Evolutionary conservation across 2,888 invertebrate species (phyloP), one percentile per base, ranked within the genome.

Genomic region (Lacanobia oleracea): DNA sequence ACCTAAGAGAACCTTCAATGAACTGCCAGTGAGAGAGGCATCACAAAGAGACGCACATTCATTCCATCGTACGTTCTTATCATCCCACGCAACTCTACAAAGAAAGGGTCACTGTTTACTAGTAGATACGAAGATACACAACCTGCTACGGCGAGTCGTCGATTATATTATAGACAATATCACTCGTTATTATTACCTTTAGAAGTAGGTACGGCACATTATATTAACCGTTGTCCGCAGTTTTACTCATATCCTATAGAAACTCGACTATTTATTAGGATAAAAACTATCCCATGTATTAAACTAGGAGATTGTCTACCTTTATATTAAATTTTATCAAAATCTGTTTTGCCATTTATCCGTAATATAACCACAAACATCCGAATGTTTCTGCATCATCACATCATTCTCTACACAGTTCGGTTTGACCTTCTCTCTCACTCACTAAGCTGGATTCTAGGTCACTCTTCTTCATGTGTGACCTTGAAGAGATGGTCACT

Each of bases 31-130:
- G 40, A 37, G 5, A 18, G 12, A 37, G 62, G 43, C n/a, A 16
- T 40, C 43, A 27, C 57, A 57, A 56, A 53, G 37, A 76, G 16
- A 40, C 56, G 4, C 21, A 33, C 45, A 68, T 45, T 37, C 9
- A 75, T 76, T 63, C n/a, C 40, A 33, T 74, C 37, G 54, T 56
- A 59, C 33, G 12, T 16, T 50, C 53, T 76, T 76, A 73, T 78
- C 79, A 33, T 48, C 45, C 12, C 48, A 71, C 65, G 48, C 79
- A 61, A 59, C 12, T 59, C 27, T 21, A 72, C 73, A 79, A 78
- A 72, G 79, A 72, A 71, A 79, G 79, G 66, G 77, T 53, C 65
- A 56, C 33, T 79, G 62, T 72, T 72, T 79, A 71, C 59, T 40
- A 64, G 40, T 8, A 48, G 69, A 59, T 69, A 76, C 53, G 53